phyloP scores from a whole-genome alignment of 2,888 invertebrate genomes.

The Ophion obscuratus region DNA sequence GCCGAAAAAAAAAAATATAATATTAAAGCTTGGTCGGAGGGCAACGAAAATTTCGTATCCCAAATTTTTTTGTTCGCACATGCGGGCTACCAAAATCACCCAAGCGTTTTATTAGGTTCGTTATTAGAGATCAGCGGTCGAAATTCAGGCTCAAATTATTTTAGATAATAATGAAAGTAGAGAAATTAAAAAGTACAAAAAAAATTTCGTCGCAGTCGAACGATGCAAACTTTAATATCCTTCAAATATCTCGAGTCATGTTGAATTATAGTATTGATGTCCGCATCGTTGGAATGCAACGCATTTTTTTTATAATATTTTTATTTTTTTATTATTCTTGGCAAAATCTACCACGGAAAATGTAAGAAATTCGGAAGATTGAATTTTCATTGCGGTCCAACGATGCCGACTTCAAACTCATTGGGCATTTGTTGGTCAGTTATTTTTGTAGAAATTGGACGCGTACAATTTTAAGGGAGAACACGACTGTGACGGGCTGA shows the following conservation, averaged over 20 bases:
- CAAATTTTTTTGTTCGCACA: not conserved
- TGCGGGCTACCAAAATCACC: not conserved
- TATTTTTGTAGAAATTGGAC: no score
- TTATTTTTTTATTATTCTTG: no score
- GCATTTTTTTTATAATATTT: no score
- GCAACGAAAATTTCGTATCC: not conserved
- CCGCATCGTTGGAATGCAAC: no score
- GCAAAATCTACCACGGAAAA: no score
- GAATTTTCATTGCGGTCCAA: no score
- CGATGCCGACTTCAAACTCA: no score
- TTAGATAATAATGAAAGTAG: not conserved
- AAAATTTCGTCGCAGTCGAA: not conserved
- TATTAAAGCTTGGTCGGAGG: not conserved
- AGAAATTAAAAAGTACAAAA: not conserved
- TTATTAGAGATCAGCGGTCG: not conserved
- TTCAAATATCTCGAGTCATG: not conserved
- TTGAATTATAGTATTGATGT: no score
- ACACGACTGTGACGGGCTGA: no score
- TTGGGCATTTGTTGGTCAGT: no score
- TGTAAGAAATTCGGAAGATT: no score
- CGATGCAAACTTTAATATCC: not conserved
- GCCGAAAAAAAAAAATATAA: not conserved
- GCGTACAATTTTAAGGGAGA: no score
- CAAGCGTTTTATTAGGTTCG: not conserved
- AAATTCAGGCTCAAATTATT: not conserved